Evolutionary conservation across 2,888 invertebrate species (phyloP).

Genomic region (Hypomecis punctinalis): DNA sequence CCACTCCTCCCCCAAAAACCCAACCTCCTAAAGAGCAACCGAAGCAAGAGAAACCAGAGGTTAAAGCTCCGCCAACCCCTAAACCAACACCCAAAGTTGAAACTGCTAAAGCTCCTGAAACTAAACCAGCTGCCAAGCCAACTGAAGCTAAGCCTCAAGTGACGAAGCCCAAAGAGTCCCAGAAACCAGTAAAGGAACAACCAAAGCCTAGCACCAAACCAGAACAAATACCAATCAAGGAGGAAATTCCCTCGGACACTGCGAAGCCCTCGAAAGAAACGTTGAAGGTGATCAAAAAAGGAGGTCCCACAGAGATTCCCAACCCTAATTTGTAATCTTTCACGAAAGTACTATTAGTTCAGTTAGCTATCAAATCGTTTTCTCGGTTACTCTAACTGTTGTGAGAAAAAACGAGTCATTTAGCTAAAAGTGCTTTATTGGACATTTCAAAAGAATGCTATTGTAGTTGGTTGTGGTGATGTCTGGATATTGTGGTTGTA

Average conservation of each 20-base stretch:
- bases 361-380: not conserved
- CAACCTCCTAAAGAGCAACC: constrained; percentile 21
- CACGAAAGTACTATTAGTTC: not conserved
- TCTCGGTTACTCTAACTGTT: no score
- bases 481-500: constrained; percentile 45
- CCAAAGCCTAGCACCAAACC: constrained; percentile 45
- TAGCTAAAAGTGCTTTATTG: not conserved
- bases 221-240: constrained; percentile 79
- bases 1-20: constrained; percentile 1
- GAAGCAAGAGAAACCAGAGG: constrained; percentile 17
- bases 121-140: constrained; percentile 40
- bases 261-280: constrained; percentile 81
- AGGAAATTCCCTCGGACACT: constrained; percentile 83
- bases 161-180: constrained; percentile 30
- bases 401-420: no score
- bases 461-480: constrained; percentile 30
- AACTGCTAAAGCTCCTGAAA: constrained; percentile 34
- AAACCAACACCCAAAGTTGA: constrained; percentile 39
- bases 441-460: not conserved
- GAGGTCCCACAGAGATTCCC: constrained; percentile 81
- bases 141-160: constrained; percentile 37
- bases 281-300: constrained; percentile 86
- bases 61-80: constrained; percentile 20
- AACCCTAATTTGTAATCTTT: constrained; percentile 60
- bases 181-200: constrained; percentile 31